Evolutionary conservation across 2,797 vertebrate genomes (phyloP), one percentile per base, ranked within the genome.

Genomic region (Rhinophrynus dorsalis): DNA sequence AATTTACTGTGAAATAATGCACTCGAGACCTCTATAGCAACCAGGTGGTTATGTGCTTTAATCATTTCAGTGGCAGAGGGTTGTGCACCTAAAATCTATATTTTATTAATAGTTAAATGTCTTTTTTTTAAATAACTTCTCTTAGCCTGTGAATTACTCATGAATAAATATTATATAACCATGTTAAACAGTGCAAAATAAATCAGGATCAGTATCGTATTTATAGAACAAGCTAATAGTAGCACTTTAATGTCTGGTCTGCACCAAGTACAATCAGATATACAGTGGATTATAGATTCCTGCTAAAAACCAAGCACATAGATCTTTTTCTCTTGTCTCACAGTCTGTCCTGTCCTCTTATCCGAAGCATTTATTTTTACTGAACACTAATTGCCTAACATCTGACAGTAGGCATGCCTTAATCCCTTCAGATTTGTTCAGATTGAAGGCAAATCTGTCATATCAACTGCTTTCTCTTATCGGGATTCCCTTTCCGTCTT

Each of bases 311-410:
- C 58, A 61, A 29, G 27, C 29, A 61, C 11, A 61, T 23, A 61
- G 40, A 61, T 61, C 50, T 52, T 27, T 45, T 20, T 60, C 5
- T 15, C 38, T 40, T 42, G 56, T 59, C 13, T 59, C n/a, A 44
- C 38, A 61, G 24, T 13, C 15, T 9, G 11, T 61, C 29, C 26
- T 61, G 27, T 44, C 24, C 38, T 42, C 13, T 61, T 61, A 61
- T 61, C 40, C 42, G 33, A 47, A 32, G 40, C 27, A 33, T 30
- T 60, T 58, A 23, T 60, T 61, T 47, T n/a, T 17, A 17, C 12
- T 10, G 26, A 32, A 61, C 17, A 45, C 58, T 61, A 61, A 61
- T 61, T 61, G 58, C 58, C 40, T 61, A 30, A 61, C 58, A 61
- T 32, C n/a, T 61, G 40, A 47, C 40, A 13, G 40, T 45, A 61